A percentile compares a stretch with the other conserved stretches of the same genome.
Evolutionary conservation across 2,888 invertebrate genomes (phyloP).

Genomic region (Liopterus haemorrhoidalis): DNA sequence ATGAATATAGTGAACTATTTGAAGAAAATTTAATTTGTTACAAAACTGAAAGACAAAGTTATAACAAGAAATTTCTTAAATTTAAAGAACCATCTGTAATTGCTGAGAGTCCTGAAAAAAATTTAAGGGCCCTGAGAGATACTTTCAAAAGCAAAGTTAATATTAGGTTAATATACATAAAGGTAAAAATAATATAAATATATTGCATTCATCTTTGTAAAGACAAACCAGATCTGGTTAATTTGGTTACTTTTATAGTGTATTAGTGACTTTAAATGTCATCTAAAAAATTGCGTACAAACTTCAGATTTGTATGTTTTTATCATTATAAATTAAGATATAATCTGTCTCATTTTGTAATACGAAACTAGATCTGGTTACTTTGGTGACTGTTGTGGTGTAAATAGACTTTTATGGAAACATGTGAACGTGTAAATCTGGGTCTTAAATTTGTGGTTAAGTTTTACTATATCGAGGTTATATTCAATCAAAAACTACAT

Average conservation of each 20-base stretch:
- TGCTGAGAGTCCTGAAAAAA: conserved; percentile 47
- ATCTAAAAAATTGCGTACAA: neutral
- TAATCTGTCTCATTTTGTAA: too few species aligned
- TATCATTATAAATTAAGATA: too few species aligned
- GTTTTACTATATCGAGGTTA: too few species aligned
- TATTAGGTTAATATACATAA: conserved; percentile 49
- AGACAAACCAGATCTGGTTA: too few species aligned
- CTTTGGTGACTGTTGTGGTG: too few species aligned
- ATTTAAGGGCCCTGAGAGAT: conserved; percentile 49
- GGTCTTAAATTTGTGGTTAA: too few species aligned
- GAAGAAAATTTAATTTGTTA: conserved; percentile 39
- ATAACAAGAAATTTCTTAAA: conserved; percentile 52
- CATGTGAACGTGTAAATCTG: too few species aligned
- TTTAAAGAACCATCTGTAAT: conserved; percentile 50
- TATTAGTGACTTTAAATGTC: neutral
- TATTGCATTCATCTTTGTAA: too few species aligned
- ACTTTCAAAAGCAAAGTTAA: conserved; percentile 52
- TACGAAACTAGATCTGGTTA: too few species aligned
- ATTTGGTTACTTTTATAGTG: neutral
- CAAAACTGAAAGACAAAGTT: conserved; percentile 49
- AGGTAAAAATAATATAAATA: conserved; percentile 48
- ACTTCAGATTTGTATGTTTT: too few species aligned
- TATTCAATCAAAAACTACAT: too few species aligned
- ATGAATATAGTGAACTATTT: conserved; percentile 37
- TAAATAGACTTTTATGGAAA: too few species aligned